Percentiles rank a stretch among this genome's conserved stretches.
These are phyloP conservation scores for Leptopilina syphax DNA, from an alignment of 2,888 invertebrate genomes.

Conservation along the genomic window DNA sequence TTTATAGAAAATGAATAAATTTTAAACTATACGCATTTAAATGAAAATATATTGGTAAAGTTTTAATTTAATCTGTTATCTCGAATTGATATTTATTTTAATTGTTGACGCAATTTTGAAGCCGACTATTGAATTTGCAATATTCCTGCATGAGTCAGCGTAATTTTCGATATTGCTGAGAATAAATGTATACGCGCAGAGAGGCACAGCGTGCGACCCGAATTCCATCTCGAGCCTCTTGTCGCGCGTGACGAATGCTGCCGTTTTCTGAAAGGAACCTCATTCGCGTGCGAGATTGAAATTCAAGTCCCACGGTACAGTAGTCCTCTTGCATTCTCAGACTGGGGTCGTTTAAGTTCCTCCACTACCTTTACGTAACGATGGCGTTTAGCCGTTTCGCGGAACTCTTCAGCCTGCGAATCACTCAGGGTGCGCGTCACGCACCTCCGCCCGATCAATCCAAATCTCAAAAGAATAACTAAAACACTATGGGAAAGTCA, in stretches of 20 bases:
- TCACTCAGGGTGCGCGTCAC: constrained; percentile 54
- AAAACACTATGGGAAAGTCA: constrained; percentile 30
- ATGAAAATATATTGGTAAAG: too few relatives aligned
- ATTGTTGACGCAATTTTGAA: too few relatives aligned
- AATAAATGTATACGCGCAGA: constrained; percentile 31
- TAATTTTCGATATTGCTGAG: too few relatives aligned
- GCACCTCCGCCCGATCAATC: constrained; percentile 53
- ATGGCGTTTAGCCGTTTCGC: constrained; percentile 68
- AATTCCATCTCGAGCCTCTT: constrained; percentile 64
- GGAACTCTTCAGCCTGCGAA: constrained; percentile 64
- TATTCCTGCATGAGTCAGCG: too few relatives aligned
- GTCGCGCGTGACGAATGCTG: constrained; percentile 61
- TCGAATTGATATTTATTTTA: not conserved
- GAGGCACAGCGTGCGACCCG: constrained; percentile 66
- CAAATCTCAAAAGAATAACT: constrained; percentile 6
- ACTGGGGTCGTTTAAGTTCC: constrained; percentile 64
- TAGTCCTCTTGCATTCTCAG: constrained; percentile 67
- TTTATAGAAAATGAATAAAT: too few relatives aligned
- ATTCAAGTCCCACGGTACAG: constrained; percentile 67
- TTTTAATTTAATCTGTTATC: too few relatives aligned
- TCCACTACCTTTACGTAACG: constrained; percentile 71
- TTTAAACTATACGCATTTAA: too few relatives aligned
- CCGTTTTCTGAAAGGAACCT: constrained; percentile 50
- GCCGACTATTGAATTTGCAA: too few relatives aligned
- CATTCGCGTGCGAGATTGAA: constrained; percentile 68